Evolutionary conservation across 2,888 invertebrate genomes (phyloP), one percentile per base, ranked within the genome.

Genomic region (Rhagium mordax): DNA sequence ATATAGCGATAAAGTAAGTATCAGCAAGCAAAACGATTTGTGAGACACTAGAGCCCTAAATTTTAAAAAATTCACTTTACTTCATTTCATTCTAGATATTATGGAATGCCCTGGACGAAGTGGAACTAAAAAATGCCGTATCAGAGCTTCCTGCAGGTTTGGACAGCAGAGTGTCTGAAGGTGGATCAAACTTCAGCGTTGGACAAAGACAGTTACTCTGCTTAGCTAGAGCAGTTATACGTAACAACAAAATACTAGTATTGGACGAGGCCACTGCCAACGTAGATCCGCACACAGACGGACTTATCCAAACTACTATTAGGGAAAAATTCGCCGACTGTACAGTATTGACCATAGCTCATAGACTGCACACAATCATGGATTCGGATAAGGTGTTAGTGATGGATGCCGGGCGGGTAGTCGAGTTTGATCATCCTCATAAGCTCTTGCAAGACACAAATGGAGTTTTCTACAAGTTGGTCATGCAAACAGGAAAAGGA

Each of bases 361-460:
- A 96, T 87, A 90, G 96, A 55, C 89, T 96, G 5, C 92, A 96
- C 82, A 96, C 96, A 0, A 93, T 96, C 62, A 95, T 96, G 93
- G 95, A 96, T 87, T 94, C 94, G 0, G 94, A 95, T 88, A 91
- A 92, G 87, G 93, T 95, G 67, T 85, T 96, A 77, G 95, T 95
- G 6, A 92, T 96, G 91, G 94, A 95, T 84, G 93, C 93, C 29
- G 96, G 96, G 0, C 91, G 55, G 16, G 90, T 93, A 84, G 91
- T 91, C 0, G 96, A 97, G 86, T 91, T 94, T 48, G 96, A 93
- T 2, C 93, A 93, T 82, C 96, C 97, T 0, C 91, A 91, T 83
- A 89, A 91, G 75, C 84, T 95, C 55, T 84, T 95, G 57, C 89
- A 91, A 48, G 72, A 77, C 16, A 49, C 76, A 20, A 68, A 72